phyloP scores from a whole-genome alignment of 2,113 vertebrate species.

The Tapirus terrestris region DNA sequence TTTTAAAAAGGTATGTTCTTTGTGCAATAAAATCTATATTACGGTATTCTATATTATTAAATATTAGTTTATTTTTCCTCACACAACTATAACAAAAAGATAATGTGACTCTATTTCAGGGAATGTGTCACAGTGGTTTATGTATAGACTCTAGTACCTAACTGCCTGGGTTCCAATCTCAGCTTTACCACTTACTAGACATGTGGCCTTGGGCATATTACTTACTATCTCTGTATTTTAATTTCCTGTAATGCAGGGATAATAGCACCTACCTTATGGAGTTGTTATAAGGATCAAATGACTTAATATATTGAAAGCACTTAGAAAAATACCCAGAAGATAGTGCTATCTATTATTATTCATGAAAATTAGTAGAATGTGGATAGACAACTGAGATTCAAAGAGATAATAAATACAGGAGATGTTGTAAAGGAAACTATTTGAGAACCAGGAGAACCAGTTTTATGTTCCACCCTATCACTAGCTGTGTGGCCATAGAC shows the following conservation, averaged over 20 bases:
- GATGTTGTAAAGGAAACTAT: not conserved
- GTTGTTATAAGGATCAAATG: not conserved
- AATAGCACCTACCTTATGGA: not conserved
- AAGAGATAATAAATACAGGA: not conserved
- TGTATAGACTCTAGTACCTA: not conserved
- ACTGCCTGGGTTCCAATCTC: not conserved
- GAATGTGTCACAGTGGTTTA: not conserved
- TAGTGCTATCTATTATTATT: not conserved
- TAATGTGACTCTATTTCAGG: not conserved
- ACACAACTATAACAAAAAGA: not conserved
- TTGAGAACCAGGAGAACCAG: not conserved
- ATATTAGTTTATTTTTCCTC: not conserved
- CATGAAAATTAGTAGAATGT: not conserved
- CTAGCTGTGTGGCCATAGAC: not conserved
- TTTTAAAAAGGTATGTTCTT: not conserved
- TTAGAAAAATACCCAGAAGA: not conserved
- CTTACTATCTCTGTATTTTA: not conserved
- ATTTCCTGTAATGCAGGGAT: not conserved
- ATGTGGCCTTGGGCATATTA: not conserved
- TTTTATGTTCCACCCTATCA: not conserved
- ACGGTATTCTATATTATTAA: not conserved
- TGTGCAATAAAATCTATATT: not conserved
- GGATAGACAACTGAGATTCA: not conserved
- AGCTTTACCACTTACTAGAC: not conserved
- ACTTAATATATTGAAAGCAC: not conserved